phyloP scores from a whole-genome alignment of 2,888 invertebrate species.

The Apantesis nais region DNA sequence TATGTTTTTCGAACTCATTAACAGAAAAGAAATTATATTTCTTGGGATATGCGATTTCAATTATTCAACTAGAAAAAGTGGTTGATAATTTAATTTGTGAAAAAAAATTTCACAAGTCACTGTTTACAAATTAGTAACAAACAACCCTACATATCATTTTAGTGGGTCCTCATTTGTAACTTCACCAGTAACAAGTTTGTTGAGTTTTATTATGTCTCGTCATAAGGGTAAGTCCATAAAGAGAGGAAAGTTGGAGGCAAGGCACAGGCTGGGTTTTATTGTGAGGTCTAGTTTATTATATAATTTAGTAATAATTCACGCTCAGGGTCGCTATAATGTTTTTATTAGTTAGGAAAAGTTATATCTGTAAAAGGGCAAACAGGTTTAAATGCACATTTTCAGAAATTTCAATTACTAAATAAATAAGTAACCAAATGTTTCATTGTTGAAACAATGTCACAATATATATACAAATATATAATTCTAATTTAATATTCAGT shows the following conservation, averaged over 20 bases:
- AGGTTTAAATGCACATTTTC: too few species aligned
- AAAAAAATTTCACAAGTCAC: slow-evolving; percentile 8
- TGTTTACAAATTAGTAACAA: slow-evolving; percentile 6
- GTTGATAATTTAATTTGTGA: neutral
- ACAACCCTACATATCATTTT: slow-evolving; percentile 4
- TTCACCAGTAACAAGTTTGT: slow-evolving; percentile 40
- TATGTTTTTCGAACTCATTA: too few species aligned
- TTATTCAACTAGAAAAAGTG: neutral
- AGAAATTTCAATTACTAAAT: too few species aligned
- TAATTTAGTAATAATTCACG: neutral
- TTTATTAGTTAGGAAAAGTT: neutral
- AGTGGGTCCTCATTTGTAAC: slow-evolving; percentile 20
- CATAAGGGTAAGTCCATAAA: slow-evolving; percentile 19
- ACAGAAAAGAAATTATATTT: too few species aligned
- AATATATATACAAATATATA: too few species aligned
- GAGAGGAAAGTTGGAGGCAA: neutral
- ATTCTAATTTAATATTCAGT: too few species aligned
- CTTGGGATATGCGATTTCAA: too few species aligned
- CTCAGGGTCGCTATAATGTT: neutral
- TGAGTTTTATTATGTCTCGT: slow-evolving; percentile 50
- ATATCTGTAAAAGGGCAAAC: neutral
- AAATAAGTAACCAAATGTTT: too few species aligned
- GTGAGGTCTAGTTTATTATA: slow-evolving; percentile 2
- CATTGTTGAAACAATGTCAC: too few species aligned
- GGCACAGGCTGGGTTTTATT: slow-evolving; percentile 9